Conservation (phyloP, 92 coral and sea anemone genomes). For the Montipora capitata region DNA sequence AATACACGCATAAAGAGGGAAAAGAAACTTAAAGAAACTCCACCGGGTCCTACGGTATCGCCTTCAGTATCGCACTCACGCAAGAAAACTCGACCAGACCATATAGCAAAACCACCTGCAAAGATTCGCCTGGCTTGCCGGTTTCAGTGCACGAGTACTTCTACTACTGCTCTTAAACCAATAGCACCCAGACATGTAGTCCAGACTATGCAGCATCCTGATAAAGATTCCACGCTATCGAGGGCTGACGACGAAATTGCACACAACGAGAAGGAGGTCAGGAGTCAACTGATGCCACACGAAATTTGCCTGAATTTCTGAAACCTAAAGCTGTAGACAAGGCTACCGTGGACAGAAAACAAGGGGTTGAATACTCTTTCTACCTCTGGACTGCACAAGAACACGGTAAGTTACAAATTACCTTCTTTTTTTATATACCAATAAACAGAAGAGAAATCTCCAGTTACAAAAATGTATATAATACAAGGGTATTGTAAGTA, state of each 20-base stretch:
- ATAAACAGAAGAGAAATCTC: too few species aligned
- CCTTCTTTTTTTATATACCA: too few species aligned
- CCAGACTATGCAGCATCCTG: neutral
- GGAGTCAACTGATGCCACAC: constrained; percentile 1
- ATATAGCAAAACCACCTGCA: neutral
- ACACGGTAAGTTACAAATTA: neutral
- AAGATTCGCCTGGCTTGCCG: neutral
- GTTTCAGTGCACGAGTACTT: neutral
- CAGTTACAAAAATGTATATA: too few species aligned
- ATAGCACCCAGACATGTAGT: neutral
- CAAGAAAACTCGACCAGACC: neutral
- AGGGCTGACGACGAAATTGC: neutral
- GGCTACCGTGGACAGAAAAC: neutral
- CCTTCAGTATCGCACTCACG: neutral
- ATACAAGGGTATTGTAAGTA: too few species aligned
- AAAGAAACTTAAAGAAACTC: neutral
- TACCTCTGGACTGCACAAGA: neutral
- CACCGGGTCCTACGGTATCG: neutral
- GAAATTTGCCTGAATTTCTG: neutral
- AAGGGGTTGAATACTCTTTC: neutral
- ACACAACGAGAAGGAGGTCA: neutral
- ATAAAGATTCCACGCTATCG: neutral
- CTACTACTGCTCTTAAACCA: neutral
- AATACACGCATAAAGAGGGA: neutral
- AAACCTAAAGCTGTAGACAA: neutral